Percentiles rank a stretch among this genome's conserved stretches.
phyloP scores from a whole-genome alignment of 2,113 vertebrate species.

The Oceanites oceanicus region DNA sequence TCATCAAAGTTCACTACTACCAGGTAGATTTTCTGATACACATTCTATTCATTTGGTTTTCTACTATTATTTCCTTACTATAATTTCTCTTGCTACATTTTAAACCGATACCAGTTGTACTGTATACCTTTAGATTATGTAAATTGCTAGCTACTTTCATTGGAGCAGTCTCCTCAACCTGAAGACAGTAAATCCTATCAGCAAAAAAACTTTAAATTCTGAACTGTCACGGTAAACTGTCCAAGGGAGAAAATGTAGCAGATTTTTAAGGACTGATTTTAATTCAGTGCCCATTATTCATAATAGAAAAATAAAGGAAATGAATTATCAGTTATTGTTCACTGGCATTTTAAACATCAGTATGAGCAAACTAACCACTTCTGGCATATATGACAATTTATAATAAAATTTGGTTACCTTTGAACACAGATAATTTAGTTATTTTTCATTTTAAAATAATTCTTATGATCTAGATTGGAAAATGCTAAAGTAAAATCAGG shows the following conservation, averaged over 20 bases:
- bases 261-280: neutral
- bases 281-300: neutral
- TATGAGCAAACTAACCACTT: neutral
- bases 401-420: neutral
- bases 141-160: neutral
- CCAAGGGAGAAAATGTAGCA: neutral
- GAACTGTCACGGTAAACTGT: neutral
- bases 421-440: neutral
- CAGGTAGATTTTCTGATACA: neutral
- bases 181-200: neutral
- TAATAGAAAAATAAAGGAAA: neutral
- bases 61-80: neutral
- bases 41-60: neutral
- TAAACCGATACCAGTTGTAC: neutral
- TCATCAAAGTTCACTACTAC: neutral
- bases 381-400: neutral
- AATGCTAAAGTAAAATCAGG: conserved; percentile 8
- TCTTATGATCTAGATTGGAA: neutral
- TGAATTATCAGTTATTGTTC: neutral
- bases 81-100: neutral
- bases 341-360: neutral
- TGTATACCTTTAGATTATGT: neutral
- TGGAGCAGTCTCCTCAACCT: neutral
- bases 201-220: neutral
- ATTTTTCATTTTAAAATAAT: neutral